Conservation (phyloP, 2,113 vertebrate species). For the human region DNA sequence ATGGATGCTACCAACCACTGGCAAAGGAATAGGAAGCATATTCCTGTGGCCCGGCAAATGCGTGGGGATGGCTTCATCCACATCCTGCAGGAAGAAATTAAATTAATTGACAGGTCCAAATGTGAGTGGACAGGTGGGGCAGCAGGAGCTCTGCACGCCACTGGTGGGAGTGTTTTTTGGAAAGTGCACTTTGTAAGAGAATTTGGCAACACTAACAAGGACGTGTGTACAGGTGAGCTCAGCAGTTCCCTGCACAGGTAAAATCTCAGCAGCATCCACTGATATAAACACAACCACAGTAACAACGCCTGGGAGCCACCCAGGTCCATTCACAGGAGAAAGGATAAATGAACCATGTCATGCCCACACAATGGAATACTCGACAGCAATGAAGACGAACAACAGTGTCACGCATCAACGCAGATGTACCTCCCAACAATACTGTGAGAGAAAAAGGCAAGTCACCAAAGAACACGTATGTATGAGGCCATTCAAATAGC, state of each 20-base stretch:
- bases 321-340: background rate
- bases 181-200: background rate
- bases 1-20: background rate
- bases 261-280: background rate
- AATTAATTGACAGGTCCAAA: background rate
- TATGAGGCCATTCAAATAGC: background rate
- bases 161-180: background rate
- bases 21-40: background rate
- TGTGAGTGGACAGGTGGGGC: background rate
- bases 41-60: background rate
- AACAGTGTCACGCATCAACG: rapidly evolving
- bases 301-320: background rate
- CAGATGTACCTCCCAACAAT: background rate
- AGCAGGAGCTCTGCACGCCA: background rate
- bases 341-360: background rate
- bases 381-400: background rate
- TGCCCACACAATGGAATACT: background rate
- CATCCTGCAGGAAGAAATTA: background rate
- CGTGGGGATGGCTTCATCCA: background rate
- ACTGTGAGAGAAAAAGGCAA: background rate
- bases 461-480: background rate
- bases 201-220: background rate
- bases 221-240: background rate
- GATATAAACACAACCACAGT: background rate
- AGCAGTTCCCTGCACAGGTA: background rate